These are phyloP conservation scores for Oxyteleia sp. DNA, from an alignment of 2,888 invertebrate genomes.

Conservation along the genomic window DNA sequence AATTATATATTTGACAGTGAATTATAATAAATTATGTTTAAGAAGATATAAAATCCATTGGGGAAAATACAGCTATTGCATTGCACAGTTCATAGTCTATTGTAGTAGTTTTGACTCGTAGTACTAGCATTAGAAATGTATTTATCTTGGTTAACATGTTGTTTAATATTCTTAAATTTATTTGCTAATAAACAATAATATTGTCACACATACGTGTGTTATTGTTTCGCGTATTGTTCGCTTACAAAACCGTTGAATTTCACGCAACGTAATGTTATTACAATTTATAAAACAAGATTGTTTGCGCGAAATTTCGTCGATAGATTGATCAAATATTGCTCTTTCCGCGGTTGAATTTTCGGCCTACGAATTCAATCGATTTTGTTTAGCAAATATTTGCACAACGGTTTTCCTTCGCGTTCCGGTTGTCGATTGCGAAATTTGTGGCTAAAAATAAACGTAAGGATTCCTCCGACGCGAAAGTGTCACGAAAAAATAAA, in stretches of 20 bases:
- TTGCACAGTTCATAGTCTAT: no score
- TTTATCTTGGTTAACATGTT: no score
- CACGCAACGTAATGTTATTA: conserved; percentile 28
- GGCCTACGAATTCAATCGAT: conserved; percentile 14
- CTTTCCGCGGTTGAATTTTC: background rate
- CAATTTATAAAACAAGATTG: conserved; percentile 53
- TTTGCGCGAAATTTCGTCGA: conserved; percentile 13
- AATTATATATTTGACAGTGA: no score
- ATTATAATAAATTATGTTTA: no score
- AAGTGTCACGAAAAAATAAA: conserved; percentile 24
- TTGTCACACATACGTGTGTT: conserved; percentile 4
- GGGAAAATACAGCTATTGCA: no score
- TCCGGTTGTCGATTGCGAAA: no score
- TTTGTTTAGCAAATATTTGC: conserved; percentile 1
- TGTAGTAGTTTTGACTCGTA: no score
- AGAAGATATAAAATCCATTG: no score
- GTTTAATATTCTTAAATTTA: no score
- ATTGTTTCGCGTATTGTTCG: conserved; percentile 13
- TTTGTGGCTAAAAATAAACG: background rate
- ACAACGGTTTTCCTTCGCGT: background rate
- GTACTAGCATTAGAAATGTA: no score
- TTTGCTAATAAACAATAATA: conserved; percentile 18
- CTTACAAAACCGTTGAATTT: conserved; percentile 13
- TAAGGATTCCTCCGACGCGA: background rate
- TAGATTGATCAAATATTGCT: conserved; percentile 35